Evolutionary conservation across 2,888 invertebrate genomes (phyloP), one percentile per base, ranked within the genome.

Genomic region (Nymphalis urticae): DNA sequence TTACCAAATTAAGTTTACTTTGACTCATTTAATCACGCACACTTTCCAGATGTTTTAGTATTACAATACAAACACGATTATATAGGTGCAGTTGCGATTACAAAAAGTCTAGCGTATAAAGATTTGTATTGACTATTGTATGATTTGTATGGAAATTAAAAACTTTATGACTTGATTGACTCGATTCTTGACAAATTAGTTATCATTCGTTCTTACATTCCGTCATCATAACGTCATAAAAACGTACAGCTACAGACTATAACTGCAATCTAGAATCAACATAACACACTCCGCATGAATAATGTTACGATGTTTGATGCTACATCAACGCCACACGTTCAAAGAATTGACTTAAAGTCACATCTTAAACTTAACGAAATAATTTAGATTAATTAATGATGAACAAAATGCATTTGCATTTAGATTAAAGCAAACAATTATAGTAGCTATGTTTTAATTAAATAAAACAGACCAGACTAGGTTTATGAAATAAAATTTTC

Each of bases 1-100:
- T 75, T 78, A 82, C 82, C 77, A 74, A 75, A 54, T 62, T 53
- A n/a, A 53, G 17, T 47, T 62, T 50, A 62, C 50, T 47, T 56
- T 56, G 24, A 8, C 7, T 24, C 51, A 47, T 24, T 48, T 50
- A 24, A 16, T n/a, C 36, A 48, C 48, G 36, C 48, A 48, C 50
- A 67, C 62, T 56, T 56, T 21, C 21, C 62, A 62, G 6, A 21
- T 17, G 32, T 69, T 19, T 54, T 54, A 47, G n/a, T 32, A 53
- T 36, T 36, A 17, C 36, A 42, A 36, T 24, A 62, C 48, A 62
- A n/a, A 60, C 36, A 47, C 42, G 19, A 42, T 42, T 58, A 32
- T 32, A 6, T 27, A 58, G 58, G 42, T 58, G 24, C 65, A 50
- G 60, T 50, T 69, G 19, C 24, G 36, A n/a, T 51, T 27, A 36